Evolutionary conservation across 1,140 invertebrate species (phyloP).

Genomic region (Nephila pilipes): DNA sequence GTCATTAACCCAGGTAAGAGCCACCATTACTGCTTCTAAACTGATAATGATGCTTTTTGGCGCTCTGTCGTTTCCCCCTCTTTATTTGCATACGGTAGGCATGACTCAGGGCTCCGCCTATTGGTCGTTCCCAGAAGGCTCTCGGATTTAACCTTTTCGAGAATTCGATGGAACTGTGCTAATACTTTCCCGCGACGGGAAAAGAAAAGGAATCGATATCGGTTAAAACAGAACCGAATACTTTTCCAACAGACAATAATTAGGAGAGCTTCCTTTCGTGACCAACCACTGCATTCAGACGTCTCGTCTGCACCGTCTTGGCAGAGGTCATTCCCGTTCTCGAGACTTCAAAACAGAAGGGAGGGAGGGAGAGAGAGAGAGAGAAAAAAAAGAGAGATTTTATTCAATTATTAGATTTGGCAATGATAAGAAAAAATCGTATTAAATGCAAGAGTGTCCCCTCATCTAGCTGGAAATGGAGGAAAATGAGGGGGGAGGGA

Average conservation of each 20-base stretch:
- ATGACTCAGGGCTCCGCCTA: background rate
- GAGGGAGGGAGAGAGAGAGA: background rate
- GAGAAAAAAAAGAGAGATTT: background rate
- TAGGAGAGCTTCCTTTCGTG: background rate
- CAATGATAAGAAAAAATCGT: background rate
- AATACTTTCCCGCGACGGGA: too few relatives aligned
- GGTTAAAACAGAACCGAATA: background rate
- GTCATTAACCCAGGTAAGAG: constrained; percentile 41
- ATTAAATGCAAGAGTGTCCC: background rate
- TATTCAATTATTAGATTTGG: too few relatives aligned
- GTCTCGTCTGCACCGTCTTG: too few relatives aligned
- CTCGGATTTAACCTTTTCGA: background rate
- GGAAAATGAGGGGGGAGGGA: too few relatives aligned
- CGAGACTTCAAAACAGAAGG: too few relatives aligned
- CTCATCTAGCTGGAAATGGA: background rate
- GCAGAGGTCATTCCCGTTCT: too few relatives aligned
- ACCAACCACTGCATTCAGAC: background rate
- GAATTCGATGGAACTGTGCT: too few relatives aligned
- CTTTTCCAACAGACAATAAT: background rate
- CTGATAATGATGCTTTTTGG: constrained; percentile 57
- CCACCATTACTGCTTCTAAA: constrained; percentile 58
- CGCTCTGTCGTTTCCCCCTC: background rate
- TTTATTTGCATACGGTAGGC: constrained; percentile 27
- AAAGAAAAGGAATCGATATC: too few relatives aligned
- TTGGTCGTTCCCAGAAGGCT: background rate